Percentiles rank a stretch among this genome's conserved stretches.
phyloP scores from a whole-genome alignment of 2,888 invertebrate genomes.

The Margaritifera margaritifera region DNA sequence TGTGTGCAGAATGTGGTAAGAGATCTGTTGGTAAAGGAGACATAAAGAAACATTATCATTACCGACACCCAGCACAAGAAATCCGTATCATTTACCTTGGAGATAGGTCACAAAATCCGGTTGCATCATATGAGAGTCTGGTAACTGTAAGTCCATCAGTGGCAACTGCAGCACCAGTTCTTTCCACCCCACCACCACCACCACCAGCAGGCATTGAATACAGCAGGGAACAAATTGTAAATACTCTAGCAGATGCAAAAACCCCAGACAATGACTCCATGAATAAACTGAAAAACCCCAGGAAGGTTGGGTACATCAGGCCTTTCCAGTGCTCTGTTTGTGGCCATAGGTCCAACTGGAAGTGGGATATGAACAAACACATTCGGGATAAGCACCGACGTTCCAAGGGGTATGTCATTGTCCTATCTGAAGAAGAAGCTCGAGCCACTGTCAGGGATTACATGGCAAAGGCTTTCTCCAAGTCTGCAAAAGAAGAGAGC shows the following conservation, averaged over 20 bases:
- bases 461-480: constrained; percentile 19
- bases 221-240: too few relatives aligned
- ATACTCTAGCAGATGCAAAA: too few relatives aligned
- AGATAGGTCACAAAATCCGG: constrained; percentile 41
- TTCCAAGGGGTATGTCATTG: constrained; percentile 51
- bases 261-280: too few relatives aligned
- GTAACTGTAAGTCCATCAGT: constrained; percentile 1
- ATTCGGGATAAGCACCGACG: constrained; percentile 75
- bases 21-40: constrained; percentile 56
- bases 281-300: constrained; percentile 26
- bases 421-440: constrained; percentile 66
- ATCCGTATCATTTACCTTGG: constrained; percentile 56
- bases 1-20: constrained; percentile 64
- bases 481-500: not conserved
- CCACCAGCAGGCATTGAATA: too few relatives aligned
- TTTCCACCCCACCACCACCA: not conserved
- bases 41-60: constrained; percentile 64
- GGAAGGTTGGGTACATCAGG: constrained; percentile 59
- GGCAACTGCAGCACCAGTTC: not conserved
- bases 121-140: constrained; percentile 18
- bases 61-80: constrained; percentile 59
- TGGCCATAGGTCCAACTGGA: constrained; percentile 95
- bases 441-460: constrained; percentile 57
- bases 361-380: constrained; percentile 98
- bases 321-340: constrained; percentile 97